phyloP scores from a whole-genome alignment of 2,888 invertebrate genomes.

The Ophioninae sp. region DNA sequence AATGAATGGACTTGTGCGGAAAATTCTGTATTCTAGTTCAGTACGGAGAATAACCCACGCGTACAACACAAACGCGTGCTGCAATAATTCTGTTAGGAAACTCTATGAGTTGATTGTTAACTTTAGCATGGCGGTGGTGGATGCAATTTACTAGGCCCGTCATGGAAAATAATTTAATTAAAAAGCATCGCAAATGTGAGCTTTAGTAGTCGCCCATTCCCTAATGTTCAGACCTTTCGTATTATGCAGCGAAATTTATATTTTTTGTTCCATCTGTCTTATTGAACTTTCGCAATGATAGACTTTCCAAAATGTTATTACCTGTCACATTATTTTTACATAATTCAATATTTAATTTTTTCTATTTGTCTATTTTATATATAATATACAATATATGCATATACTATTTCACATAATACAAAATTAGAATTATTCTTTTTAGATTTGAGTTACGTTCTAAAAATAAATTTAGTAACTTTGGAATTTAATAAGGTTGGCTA shows the following conservation, averaged over 20 bases:
- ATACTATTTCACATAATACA: too few species aligned
- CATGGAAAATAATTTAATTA: constrained; percentile 47
- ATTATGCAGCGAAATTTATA: neutral
- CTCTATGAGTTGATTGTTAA: constrained; percentile 35
- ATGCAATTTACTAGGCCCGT: constrained; percentile 36
- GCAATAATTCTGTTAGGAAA: constrained; percentile 30
- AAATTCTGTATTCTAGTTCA: constrained; percentile 2
- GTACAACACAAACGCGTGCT: constrained; percentile 49
- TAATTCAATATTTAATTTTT: too few species aligned
- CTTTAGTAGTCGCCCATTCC: neutral
- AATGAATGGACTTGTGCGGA: neutral
- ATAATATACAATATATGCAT: too few species aligned
- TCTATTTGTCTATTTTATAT: too few species aligned
- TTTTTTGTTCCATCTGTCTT: neutral
- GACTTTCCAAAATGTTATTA: too few species aligned
- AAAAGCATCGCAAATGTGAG: constrained; percentile 18
- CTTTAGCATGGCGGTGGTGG: constrained; percentile 55
- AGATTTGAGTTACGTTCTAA: too few species aligned
- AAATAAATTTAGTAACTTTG: too few species aligned
- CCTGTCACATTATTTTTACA: too few species aligned
- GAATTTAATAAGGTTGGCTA: too few species aligned
- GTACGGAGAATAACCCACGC: neutral
- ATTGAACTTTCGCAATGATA: neutral
- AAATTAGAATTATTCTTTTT: too few species aligned
- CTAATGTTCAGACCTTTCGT: neutral